Evolutionary conservation across 1,140 invertebrate genomes (phyloP).

Genomic region (Cotesia glomerata): DNA sequence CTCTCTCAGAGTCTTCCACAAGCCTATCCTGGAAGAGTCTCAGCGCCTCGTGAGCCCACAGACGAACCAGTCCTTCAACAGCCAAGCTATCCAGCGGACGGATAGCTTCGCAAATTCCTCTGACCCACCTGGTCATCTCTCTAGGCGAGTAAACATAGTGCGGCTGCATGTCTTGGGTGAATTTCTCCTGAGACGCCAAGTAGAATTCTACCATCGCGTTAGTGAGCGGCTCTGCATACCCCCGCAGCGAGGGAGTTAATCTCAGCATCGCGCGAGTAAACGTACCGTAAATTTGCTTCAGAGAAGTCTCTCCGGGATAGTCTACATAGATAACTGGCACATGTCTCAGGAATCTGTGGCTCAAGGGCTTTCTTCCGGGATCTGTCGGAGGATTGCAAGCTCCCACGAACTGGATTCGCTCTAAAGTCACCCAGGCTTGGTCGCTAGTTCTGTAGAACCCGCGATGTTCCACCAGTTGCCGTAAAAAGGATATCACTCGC

Average conservation of each 20-base stretch:
- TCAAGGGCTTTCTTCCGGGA: constrained; percentile 96
- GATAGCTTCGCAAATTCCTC: constrained; percentile 99
- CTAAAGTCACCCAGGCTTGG: constrained; percentile 95
- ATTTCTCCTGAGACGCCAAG: constrained; percentile 93
- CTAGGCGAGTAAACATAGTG: constrained; percentile 99
- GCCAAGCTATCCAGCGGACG: constrained; percentile 88
- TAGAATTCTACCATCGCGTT: constrained; percentile 99
- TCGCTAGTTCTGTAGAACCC: constrained; percentile 91
- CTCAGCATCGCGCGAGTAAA: constrained; percentile 97
- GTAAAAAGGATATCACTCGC: constrained; percentile 96
- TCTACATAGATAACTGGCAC: constrained; percentile 99
- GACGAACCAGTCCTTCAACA: constrained; percentile 92
- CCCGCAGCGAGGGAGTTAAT: constrained; percentile 85
- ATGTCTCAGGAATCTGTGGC: constrained; percentile 90
- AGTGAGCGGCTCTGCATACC: constrained; percentile 95
- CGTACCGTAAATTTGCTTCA: constrained; percentile 98
- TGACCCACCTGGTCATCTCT: constrained; percentile 99
- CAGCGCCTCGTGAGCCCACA: constrained; percentile 99
- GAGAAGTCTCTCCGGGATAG: constrained; percentile 96
- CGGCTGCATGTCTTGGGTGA: constrained; percentile 99
- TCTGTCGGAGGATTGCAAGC: constrained; percentile 99
- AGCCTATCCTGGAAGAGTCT: constrained; percentile 96
- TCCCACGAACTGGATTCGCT: constrained; percentile 99
- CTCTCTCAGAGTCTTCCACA: constrained; percentile 91
- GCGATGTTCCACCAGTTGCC: constrained; percentile 96